Base-by-base conservation (phyloP, 2,797 vertebrate species). In the Myripristis jacobus region DNA sequence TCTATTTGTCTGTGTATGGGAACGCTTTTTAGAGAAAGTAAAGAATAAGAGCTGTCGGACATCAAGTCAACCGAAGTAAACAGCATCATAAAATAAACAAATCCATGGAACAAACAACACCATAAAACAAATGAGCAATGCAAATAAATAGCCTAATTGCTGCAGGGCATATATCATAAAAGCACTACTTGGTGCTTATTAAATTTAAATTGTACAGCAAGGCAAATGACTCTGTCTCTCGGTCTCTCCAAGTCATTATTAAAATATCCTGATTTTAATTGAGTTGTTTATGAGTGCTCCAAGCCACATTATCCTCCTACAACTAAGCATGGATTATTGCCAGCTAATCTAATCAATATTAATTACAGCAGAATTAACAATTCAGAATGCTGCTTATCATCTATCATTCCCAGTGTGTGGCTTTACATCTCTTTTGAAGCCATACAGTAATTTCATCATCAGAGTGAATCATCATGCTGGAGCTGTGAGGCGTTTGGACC, bases 271-370 rank as follows among this genome's bases (percentile, higher is more conserved):
- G 58, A 22, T 75, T 85, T 85, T 73, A 77, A 84, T 85, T 78
- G 63, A 70, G 78, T 58, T 83, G 82, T 87, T 82, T 74, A 36
- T 77, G 73, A 43, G n/a, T 2, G 16, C 48, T 56, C 15, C 55
- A 67, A 62, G 51, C 48, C 70, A 51, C 65, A 65, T 73, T 81
- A 77, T 80, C 81, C 61, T 70, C 71, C n/a, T 36, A 41, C 66
- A 86, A 72, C 87, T 71, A 77, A 83, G 10, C 43, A 6, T 62
- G 52, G 79, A 75, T 83, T 72, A 68, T 67, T 75, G 70, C 70
- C 73, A 66, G 66, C 56, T 85, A 76, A 85, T 88, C 66, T 65
- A 84, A 89, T 91, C 85, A 84, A 82, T 90, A 87, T 88, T 87
- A 87, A 91, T 88, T 87, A 84, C 56, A 69, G 64, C 36, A 47